Conservation (phyloP, 1,140 invertebrate genomes). For the Brachionus sp. region DNA sequence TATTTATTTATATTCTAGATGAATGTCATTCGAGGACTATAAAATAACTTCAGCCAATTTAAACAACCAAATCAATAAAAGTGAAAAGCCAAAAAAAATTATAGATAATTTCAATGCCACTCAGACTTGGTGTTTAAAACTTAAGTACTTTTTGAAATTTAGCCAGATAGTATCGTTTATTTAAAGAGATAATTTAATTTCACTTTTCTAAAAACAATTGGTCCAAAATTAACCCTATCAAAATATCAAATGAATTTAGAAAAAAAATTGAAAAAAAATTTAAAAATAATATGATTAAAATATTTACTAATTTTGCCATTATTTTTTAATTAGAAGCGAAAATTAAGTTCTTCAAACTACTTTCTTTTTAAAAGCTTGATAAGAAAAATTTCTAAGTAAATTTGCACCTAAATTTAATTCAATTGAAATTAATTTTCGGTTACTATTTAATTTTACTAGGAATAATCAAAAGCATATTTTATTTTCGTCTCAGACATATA, state of each 20-base stretch:
- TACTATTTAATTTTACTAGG: too few relatives aligned
- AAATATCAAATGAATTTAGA: background rate
- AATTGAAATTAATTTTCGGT: too few relatives aligned
- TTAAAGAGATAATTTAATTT: background rate
- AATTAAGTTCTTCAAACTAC: background rate
- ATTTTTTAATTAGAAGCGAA: background rate
- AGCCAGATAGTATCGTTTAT: background rate
- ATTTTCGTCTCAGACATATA: too few relatives aligned
- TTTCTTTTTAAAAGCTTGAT: too few relatives aligned
- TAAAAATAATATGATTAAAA: background rate
- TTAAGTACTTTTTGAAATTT: background rate
- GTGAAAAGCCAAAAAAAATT: background rate
- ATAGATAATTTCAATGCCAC: background rate
- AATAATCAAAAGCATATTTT: too few relatives aligned
- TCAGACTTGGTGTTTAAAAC: background rate
- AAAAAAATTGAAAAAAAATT: background rate
- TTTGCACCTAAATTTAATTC: too few relatives aligned
- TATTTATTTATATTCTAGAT: background rate
- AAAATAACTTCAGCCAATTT: background rate
- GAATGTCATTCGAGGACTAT: background rate
- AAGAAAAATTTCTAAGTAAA: too few relatives aligned
- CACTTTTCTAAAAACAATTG: background rate
- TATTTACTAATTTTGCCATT: background rate
- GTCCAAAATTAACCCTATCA: background rate
- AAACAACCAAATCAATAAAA: constrained; percentile 33